Evolutionary conservation across 1,140 invertebrate species (phyloP), one percentile per base, ranked within the genome.

Genomic region (Nasonia giraulti): DNA sequence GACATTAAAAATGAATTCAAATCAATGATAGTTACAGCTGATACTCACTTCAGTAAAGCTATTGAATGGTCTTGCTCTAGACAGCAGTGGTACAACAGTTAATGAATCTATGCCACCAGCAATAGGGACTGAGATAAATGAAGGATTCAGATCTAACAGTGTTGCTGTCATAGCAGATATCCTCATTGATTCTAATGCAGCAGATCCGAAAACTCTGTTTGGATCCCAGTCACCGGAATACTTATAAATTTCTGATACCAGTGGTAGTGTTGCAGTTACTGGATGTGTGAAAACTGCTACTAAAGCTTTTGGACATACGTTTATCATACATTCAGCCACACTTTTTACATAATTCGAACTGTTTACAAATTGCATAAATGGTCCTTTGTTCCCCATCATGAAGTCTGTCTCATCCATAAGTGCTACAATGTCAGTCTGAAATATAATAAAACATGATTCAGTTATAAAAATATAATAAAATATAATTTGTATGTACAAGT

Each of bases 391-490:
- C 27, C 87, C 79, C 33, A 86, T 68, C 12, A 84, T 40, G 33
- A 88, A 85, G 68, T 92, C 87, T 2, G 69, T 85, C 50, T 91
- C 89, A 69, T 92, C 91, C 90, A 92, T 90, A 47, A 92, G 83
- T 27, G 90, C 91, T 27, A 92, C 86, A 40, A 92, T 89, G 68
- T 91, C 89, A 69, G 87, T 75, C 91, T 92, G 73, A 47, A 62
- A 17, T 50, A 4, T 62, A 17, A 62, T 62, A 7, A 62, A 62
- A n/a, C 83, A 79, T 84, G 14, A 55, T 23, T 82, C 50, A 80
- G 71, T 81, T 23, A 11, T 50, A 76, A 44, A 12, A 80, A 44
- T 55, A 50, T 76, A 47, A 71, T 55, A 76, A 80, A 75, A 85
- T 81, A 84, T 47, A 77, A 77, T 69, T 77, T 77, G 14, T 44